Conservation (phyloP, 2,888 invertebrate species). For the Drosophila eohydei region DNA sequence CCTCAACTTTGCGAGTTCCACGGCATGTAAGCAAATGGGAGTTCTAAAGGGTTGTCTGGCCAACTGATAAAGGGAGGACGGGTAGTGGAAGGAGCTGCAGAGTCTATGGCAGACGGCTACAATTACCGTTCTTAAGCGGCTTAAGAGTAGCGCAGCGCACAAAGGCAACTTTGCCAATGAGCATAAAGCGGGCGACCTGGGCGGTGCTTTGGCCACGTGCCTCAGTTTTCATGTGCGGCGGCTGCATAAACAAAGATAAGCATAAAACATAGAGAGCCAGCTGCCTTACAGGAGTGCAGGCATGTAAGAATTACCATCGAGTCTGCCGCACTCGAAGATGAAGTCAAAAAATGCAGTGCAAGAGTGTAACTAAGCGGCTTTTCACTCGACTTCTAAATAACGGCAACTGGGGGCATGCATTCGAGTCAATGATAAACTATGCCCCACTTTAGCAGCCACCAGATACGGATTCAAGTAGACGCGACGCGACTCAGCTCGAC, state of each 20-base stretch:
- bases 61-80: conserved; percentile 6
- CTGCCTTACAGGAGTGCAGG: conserved; percentile 26
- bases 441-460: conserved; percentile 64
- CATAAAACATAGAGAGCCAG: conserved; percentile 19
- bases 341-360: conserved; percentile 66
- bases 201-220: conserved; percentile 42
- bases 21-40: conserved; percentile 19
- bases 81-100: neutral
- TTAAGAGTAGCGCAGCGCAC: conserved; percentile 43
- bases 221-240: conserved; percentile 39
- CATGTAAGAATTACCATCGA: conserved; percentile 12
- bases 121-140: conserved; percentile 71
- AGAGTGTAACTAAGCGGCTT: conserved; percentile 50
- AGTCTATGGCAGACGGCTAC: conserved; percentile 31
- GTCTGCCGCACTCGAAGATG: conserved; percentile 21
- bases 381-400: conserved; percentile 39
- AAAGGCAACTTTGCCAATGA: conserved; percentile 37
- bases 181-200: conserved; percentile 5
- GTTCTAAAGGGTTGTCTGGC: conserved; percentile 49
- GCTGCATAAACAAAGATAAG: conserved; percentile 71
- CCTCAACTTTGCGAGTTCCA: conserved; percentile 7
- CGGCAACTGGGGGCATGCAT: conserved; percentile 22
- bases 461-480: conserved; percentile 33
- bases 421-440: conserved; percentile 34
- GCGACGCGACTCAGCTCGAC: conserved; percentile 4